A percentile compares a stretch with the other conserved stretches of the same genome.
phyloP scores from a whole-genome alignment of 2,888 invertebrate species.

The Acrobasis consociella region DNA sequence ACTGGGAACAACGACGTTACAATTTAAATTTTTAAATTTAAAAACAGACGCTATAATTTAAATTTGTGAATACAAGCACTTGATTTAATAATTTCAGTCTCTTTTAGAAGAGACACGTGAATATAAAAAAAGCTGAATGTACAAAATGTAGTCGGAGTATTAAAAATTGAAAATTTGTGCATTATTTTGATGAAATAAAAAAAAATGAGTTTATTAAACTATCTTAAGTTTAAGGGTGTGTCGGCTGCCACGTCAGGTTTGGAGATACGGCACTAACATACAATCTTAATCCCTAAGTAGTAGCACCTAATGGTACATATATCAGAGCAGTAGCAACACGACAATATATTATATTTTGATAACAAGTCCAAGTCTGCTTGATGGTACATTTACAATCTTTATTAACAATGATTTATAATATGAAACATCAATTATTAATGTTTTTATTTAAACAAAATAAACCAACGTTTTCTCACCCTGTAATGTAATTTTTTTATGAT shows the following conservation, averaged over 20 bases:
- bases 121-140: background rate
- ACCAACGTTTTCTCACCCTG: too few relatives aligned
- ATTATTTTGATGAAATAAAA: background rate
- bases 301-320: constrained; percentile 76
- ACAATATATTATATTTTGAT: constrained; percentile 41
- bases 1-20: constrained; percentile 29
- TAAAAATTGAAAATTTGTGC: constrained; percentile 13
- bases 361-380: constrained; percentile 8
- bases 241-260: constrained; percentile 15
- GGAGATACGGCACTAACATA: constrained; percentile 21
- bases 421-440: background rate
- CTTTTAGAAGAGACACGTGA: background rate
- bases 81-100: background rate
- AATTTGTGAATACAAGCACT: background rate
- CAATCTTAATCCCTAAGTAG: constrained; percentile 62
- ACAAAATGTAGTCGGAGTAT: background rate
- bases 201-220: background rate
- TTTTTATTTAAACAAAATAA: too few relatives aligned
- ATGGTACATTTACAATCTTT: constrained; percentile 5
- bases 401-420: background rate
- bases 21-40: constrained; percentile 15
- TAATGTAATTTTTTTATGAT: too few relatives aligned
- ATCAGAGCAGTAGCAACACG: constrained; percentile 42
- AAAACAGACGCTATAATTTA: constrained; percentile 1
- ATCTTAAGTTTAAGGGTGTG: constrained; percentile 3